Evolutionary conservation across 2,888 invertebrate genomes (phyloP).

Genomic region (Thymelicus lineola): DNA sequence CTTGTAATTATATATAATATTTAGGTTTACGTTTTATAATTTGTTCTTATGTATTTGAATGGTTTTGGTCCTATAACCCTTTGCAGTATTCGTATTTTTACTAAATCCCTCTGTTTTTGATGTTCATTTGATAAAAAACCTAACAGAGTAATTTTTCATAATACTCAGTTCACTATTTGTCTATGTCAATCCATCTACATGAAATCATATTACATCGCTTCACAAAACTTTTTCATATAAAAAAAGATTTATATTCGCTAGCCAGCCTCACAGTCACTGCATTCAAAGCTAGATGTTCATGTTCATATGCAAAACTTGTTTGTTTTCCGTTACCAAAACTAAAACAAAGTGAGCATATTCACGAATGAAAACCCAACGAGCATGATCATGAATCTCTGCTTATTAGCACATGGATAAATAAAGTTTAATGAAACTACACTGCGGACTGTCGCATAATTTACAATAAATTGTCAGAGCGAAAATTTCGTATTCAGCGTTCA

Average conservation of each 20-base stretch:
- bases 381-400: conserved; percentile 18
- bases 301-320: conserved; percentile 20
- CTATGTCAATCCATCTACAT: too few relatives aligned
- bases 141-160: too few relatives aligned
- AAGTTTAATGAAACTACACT: conserved; percentile 12
- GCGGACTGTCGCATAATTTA: conserved; percentile 19
- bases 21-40: neutral
- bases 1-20: neutral
- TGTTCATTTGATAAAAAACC: too few relatives aligned
- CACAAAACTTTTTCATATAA: neutral
- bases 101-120: too few relatives aligned
- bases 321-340: conserved; percentile 24
- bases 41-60: too few relatives aligned
- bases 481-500: conserved; percentile 23
- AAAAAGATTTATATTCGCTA: neutral
- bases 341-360: conserved; percentile 18
- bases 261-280: neutral
- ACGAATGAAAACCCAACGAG: conserved; percentile 17
- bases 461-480: conserved; percentile 19
- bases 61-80: too few relatives aligned
- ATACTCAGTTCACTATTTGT: too few relatives aligned
- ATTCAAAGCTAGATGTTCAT: neutral
- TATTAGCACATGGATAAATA: conserved; percentile 33
- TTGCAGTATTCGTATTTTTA: too few relatives aligned
- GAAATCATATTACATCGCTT: too few relatives aligned